Conservation (phyloP, 2,113 vertebrate species). For the Periophthalmodon schlosseri region DNA sequence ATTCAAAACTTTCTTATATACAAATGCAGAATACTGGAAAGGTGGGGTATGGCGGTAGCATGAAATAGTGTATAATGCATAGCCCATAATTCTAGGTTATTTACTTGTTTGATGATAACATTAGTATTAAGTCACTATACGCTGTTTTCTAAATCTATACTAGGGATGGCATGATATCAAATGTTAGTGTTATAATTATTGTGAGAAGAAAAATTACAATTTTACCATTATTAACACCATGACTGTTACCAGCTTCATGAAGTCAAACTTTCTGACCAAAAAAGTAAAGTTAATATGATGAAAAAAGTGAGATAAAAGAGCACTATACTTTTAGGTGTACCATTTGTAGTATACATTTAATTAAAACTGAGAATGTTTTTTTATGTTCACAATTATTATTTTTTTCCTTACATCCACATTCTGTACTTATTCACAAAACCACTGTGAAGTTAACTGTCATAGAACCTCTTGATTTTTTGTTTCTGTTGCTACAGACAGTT, state of each 20-base stretch:
- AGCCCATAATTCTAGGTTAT: not conserved
- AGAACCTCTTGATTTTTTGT: not conserved
- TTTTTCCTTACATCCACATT: too few species aligned
- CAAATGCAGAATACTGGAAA: not conserved
- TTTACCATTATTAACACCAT: too few species aligned
- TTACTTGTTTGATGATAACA: not conserved
- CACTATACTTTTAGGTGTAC: constrained; percentile 12
- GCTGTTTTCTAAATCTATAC: not conserved
- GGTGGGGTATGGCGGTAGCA: not conserved
- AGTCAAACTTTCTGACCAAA: too few species aligned
- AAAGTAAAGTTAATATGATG: too few species aligned
- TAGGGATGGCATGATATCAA: too few species aligned
- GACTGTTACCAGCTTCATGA: too few species aligned
- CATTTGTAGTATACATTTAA: not conserved
- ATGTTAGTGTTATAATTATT: too few species aligned
- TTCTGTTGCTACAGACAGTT: constrained; percentile 27
- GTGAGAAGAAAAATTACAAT: too few species aligned
- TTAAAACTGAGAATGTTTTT: too few species aligned
- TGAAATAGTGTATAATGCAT: not conserved
- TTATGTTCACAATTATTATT: too few species aligned
- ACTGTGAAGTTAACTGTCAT: too few species aligned
- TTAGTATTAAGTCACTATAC: not conserved
- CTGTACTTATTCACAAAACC: too few species aligned
- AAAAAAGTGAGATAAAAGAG: constrained; percentile 14
- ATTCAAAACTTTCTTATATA: not conserved